A percentile compares a stretch with the other conserved stretches of the same genome.
Conservation (phyloP, 2,888 invertebrate species). For the Hymenopus coronatus region DNA sequence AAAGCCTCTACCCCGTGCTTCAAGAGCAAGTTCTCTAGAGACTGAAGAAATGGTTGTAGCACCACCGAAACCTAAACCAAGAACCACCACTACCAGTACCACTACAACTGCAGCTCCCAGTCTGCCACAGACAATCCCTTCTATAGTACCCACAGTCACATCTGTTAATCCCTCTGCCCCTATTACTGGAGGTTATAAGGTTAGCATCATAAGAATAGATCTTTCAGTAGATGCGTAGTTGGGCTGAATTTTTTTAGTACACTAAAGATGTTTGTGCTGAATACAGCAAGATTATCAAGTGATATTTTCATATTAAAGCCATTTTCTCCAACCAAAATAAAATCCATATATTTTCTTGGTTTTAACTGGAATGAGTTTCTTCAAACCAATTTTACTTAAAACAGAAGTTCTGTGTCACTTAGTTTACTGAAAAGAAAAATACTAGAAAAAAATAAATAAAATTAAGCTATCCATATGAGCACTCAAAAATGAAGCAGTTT, state of each 20-base stretch:
- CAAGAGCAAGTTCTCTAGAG: constrained; percentile 67
- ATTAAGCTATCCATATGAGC: too few relatives aligned
- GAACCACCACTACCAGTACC: constrained; percentile 61
- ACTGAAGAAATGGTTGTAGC: constrained; percentile 49
- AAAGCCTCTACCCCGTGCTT: constrained; percentile 77
- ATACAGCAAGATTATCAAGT: neutral
- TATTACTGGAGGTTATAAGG: constrained; percentile 70
- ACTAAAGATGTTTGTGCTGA: neutral
- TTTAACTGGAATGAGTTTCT: too few relatives aligned
- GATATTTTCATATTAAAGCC: neutral
- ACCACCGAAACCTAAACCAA: constrained; percentile 55
- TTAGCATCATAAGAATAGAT: constrained; percentile 43
- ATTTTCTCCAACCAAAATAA: too few relatives aligned
- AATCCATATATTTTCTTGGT: too few relatives aligned
- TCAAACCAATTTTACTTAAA: too few relatives aligned
- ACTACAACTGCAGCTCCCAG: constrained; percentile 49
- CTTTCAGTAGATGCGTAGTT: neutral
- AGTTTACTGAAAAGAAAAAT: too few relatives aligned
- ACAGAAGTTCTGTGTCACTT: too few relatives aligned
- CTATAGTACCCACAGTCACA: constrained; percentile 47
- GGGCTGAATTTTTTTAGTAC: neutral
- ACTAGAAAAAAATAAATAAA: too few relatives aligned
- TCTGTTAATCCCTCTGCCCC: constrained; percentile 55
- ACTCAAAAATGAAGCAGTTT: too few relatives aligned
- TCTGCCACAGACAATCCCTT: constrained; percentile 8